Evolutionary conservation across 2,888 invertebrate genomes (phyloP).

Genomic region (Anoncus sp.): DNA sequence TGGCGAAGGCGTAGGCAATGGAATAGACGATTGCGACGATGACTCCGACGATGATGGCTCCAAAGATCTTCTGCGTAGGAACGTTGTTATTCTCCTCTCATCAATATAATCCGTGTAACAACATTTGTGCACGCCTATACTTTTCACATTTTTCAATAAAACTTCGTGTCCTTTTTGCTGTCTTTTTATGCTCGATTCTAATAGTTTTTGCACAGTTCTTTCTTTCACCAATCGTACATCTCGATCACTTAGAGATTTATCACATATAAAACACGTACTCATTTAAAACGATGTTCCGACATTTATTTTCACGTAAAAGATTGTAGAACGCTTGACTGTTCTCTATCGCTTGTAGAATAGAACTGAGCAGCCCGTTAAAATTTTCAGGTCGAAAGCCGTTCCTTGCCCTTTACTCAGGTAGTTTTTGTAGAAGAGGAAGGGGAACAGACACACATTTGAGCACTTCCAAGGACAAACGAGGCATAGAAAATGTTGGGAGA

Average conservation of each 20-base stretch:
- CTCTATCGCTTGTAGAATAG: slow-evolving; percentile 11
- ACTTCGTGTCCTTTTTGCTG: slow-evolving; percentile 21
- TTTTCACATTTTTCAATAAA: slow-evolving; percentile 20
- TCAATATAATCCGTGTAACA: slow-evolving; percentile 35
- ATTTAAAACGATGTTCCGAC: slow-evolving; percentile 18
- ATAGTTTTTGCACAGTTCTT: slow-evolving; percentile 16
- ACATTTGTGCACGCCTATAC: slow-evolving; percentile 8
- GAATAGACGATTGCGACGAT: slow-evolving; percentile 12
- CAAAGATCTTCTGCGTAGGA: slow-evolving; percentile 12
- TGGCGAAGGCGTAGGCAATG: slow-evolving; percentile 8
- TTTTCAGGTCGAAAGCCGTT: not conserved
- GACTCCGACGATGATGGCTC: slow-evolving; percentile 32
- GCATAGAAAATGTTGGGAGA: slow-evolving; percentile 11
- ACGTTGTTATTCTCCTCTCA: slow-evolving; percentile 18
- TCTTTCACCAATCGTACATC: slow-evolving; percentile 10
- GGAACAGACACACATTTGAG: not conserved
- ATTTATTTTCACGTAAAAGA: slow-evolving; percentile 6
- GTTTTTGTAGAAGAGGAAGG: not conserved
- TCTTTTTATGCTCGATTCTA: no score
- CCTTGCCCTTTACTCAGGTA: slow-evolving; percentile 9
- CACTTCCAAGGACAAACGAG: not conserved
- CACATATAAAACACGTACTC: no score
- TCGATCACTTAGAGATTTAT: no score
- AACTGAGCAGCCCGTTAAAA: slow-evolving; percentile 6
- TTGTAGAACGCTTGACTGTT: not conserved